Conservation (phyloP, 1,140 invertebrate species). For the Drosophila sturtevanti region DNA sequence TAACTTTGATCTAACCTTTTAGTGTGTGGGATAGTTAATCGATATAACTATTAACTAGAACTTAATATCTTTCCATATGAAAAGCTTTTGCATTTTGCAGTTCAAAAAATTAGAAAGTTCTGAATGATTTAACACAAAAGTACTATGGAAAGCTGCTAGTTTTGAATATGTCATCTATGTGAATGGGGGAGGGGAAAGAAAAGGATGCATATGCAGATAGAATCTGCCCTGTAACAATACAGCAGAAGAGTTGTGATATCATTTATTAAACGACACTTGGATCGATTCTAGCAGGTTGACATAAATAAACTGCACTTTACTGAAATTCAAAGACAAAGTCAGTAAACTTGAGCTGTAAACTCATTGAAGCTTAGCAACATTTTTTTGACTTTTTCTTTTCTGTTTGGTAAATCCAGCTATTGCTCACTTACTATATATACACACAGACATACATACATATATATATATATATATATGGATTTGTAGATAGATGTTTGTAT, state of each 20-base stretch:
- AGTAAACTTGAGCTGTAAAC: slow-evolving; percentile 2
- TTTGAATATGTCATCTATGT: neutral
- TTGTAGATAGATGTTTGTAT: neutral
- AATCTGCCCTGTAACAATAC: neutral
- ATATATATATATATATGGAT: neutral
- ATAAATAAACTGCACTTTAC: neutral
- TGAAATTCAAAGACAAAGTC: neutral
- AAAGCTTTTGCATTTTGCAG: too few relatives aligned
- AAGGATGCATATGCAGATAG: too few relatives aligned
- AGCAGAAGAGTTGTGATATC: neutral
- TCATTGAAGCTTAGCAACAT: neutral
- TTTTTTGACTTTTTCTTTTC: neutral
- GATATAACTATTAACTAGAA: too few relatives aligned
- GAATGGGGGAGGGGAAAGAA: too few relatives aligned
- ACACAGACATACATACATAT: too few relatives aligned
- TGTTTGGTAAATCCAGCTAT: neutral
- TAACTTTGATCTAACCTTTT: too few relatives aligned
- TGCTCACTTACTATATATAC: too few relatives aligned
- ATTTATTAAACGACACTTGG: neutral
- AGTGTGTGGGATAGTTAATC: too few relatives aligned
- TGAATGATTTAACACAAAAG: too few relatives aligned
- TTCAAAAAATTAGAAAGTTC: too few relatives aligned
- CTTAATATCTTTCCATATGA: too few relatives aligned
- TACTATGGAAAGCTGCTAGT: neutral
- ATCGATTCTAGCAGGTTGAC: neutral